Evolutionary conservation across 2,888 invertebrate species (phyloP), one percentile per base, ranked within the genome.

Genomic region (Drosophila diplacantha): DNA sequence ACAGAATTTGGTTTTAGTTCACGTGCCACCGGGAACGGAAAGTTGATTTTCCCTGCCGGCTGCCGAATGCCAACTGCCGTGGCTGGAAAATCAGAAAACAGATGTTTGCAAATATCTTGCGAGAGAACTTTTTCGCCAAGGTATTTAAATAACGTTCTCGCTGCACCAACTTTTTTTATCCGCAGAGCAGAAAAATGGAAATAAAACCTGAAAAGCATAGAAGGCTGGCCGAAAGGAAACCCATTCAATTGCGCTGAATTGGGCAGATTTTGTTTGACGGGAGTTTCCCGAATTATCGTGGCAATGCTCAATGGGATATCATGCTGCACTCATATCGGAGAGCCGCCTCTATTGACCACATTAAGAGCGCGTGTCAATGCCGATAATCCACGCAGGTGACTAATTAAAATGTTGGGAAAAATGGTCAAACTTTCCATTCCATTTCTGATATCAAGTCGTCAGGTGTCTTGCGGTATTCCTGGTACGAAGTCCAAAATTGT

Each of bases 51-150:
- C 53, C 39, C 47, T 34, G 68, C 35, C 41, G 54, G 35, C 38
- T 38, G 54, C n/a, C 39, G 8, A 14, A 26, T 26, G 29, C 39
- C 39, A 14, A 24, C 43, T 37, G 53, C 26, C 16, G 55, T 49
- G 26, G 29, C 34, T 46, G 53, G 44, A 41, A 55, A 68, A 53
- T 58, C 75, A 65, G 73, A 73, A 84, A 80, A 82, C 80, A 80
- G 82, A 82, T 84, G 80, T 84, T 80, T 83, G 84, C 84, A 83
- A 80, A 80, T 82, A 82, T 80, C 80, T 80, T 80, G 67, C 70
- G 69, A 76, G 59, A 24, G 76, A 80, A 76, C 69, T 83, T 82
- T 59, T 83, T 70, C 74, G 76, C 72, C 67, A 69, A 66, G 84
- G 80, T 80, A 84, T 80, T 82, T 84, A 84, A 82, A 80, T 80